Conservation (phyloP, 2,888 invertebrate genomes). For the Ichneumoninae sp. region DNA sequence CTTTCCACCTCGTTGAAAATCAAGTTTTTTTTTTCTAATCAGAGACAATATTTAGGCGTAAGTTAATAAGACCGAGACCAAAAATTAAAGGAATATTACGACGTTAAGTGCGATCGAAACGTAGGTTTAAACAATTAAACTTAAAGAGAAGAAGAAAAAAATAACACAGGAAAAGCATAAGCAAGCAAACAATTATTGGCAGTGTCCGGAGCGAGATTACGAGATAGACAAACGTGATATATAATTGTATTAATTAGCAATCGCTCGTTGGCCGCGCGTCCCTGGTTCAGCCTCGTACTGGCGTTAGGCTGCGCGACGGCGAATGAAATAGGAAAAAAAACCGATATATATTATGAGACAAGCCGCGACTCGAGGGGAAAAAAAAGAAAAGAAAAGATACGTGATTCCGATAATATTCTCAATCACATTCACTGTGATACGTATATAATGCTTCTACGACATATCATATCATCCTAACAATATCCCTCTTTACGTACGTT, state of each 20-base stretch:
- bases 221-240: constrained; percentile 69
- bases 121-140: constrained; percentile 65
- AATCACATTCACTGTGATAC: constrained; percentile 81
- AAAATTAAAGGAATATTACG: constrained; percentile 81
- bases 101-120: constrained; percentile 68
- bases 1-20: constrained; percentile 51
- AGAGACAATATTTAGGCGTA: constrained; percentile 83
- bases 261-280: constrained; percentile 40
- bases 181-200: constrained; percentile 48
- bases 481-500: constrained; percentile 69
- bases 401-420: constrained; percentile 75
- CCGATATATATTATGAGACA: constrained; percentile 25
- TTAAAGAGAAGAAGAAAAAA: constrained; percentile 26
- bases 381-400: constrained; percentile 60
- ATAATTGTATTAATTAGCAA: constrained; percentile 66
- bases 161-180: constrained; percentile 14
- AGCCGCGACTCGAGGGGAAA: constrained; percentile 43
- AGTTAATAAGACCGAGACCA: constrained; percentile 82
- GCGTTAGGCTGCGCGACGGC: constrained; percentile 22
- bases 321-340: constrained; percentile 27
- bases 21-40: constrained; percentile 74
- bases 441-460: constrained; percentile 77
- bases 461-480: constrained; percentile 79
- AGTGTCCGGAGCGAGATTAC: constrained; percentile 56
- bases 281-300: constrained; percentile 24